A percentile compares a stretch with the other conserved stretches of the same genome.
Evolutionary conservation across 1,140 invertebrate genomes (phyloP).

Genomic region (Zaprionus africanus): DNA sequence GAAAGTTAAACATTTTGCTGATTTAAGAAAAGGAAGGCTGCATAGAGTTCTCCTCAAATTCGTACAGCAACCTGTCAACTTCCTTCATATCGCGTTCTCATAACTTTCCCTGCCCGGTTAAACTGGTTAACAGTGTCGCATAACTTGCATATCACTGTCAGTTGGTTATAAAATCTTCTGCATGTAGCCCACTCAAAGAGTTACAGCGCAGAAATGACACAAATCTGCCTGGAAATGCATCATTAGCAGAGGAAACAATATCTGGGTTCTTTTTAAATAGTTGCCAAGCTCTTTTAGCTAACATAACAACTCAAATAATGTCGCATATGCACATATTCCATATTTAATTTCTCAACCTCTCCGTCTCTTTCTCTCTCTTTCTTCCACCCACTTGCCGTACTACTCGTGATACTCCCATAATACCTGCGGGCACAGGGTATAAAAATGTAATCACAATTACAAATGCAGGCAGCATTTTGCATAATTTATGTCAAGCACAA

Average conservation of each 20-base stretch:
- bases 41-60: too few species aligned
- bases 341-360: neutral
- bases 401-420: neutral
- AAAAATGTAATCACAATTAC: conserved; percentile 77
- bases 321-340: neutral
- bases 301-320: neutral
- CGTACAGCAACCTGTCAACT: too few species aligned
- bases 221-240: neutral
- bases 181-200: neutral
- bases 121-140: too few species aligned
- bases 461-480: conserved; percentile 80
- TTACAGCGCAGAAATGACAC: neutral
- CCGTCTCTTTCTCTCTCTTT: neutral
- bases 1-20: too few species aligned
- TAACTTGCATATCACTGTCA: too few species aligned
- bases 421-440: conserved; percentile 7
- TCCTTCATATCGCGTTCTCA: too few species aligned
- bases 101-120: too few species aligned
- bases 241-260: neutral
- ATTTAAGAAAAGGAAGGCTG: too few species aligned
- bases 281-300: neutral
- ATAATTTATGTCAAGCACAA: conserved; percentile 82
- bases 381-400: neutral
- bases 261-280: neutral
- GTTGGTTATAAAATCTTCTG: too few species aligned